Percentiles rank a stretch among this genome's conserved stretches.
Conservation (phyloP, 2,888 invertebrate species). For the Hydropsyche betteni region DNA sequence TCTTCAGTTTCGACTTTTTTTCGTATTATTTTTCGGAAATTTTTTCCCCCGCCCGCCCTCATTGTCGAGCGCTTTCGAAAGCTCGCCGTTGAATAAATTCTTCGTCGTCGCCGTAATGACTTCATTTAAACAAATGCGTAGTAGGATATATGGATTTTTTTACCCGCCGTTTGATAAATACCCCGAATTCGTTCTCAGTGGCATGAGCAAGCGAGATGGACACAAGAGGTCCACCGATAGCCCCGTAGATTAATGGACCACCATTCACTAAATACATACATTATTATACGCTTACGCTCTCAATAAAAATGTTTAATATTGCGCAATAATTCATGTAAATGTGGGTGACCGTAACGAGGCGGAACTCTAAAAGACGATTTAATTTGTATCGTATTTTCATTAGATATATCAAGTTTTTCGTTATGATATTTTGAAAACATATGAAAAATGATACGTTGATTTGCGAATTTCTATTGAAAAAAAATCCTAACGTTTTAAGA, state of each 20-base stretch:
- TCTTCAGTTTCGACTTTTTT: background rate
- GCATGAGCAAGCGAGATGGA: background rate
- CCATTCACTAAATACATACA: slow-evolving; percentile 11
- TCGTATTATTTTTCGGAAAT: background rate
- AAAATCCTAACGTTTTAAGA: too few species aligned
- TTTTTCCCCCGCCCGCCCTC: background rate
- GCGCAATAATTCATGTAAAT: too few species aligned
- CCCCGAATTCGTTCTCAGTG: slow-evolving; percentile 35
- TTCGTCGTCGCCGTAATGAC: slow-evolving; percentile 43
- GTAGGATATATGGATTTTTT: slow-evolving; percentile 43
- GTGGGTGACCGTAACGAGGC: too few species aligned
- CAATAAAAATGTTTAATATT: too few species aligned
- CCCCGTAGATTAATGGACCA: slow-evolving; percentile 33
- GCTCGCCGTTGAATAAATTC: slow-evolving; percentile 35
- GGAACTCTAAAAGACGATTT: too few species aligned
- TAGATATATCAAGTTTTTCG: too few species aligned
- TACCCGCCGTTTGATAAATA: slow-evolving; percentile 40
- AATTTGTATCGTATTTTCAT: too few species aligned
- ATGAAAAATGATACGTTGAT: too few species aligned
- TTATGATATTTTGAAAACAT: too few species aligned
- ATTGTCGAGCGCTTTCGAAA: slow-evolving; percentile 19
- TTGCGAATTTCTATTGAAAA: too few species aligned
- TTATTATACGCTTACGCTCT: background rate
- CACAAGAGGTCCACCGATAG: slow-evolving; percentile 7
- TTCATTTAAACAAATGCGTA: slow-evolving; percentile 47